A percentile compares a stretch with the other conserved stretches of the same genome.
Conservation (phyloP, 1,140 invertebrate species). For the Brachionus sp. region DNA sequence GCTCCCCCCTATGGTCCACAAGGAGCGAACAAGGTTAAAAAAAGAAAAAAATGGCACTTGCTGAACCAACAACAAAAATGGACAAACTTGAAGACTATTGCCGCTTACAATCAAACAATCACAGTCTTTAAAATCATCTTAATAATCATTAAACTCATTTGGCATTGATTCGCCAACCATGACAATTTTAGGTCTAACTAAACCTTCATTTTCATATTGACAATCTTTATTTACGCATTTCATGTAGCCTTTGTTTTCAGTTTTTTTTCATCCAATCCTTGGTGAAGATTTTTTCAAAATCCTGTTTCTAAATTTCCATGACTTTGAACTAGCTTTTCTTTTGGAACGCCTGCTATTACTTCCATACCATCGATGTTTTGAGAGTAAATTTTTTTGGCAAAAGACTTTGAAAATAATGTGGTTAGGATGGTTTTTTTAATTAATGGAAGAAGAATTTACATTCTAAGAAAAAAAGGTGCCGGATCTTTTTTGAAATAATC, state of each 20-base stretch:
- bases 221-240: background rate
- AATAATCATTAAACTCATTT: background rate
- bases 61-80: background rate
- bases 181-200: background rate
- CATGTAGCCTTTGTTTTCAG: background rate
- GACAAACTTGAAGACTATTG: background rate
- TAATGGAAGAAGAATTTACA: background rate
- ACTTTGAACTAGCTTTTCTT: constrained; percentile 81
- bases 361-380: constrained; percentile 93
- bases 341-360: constrained; percentile 74
- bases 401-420: background rate
- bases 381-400: background rate
- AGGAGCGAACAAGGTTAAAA: too few species aligned
- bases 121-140: background rate
- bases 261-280: constrained; percentile 51
- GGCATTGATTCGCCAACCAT: background rate
- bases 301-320: constrained; percentile 86
- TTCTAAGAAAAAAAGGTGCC: background rate
- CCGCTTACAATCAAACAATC: background rate
- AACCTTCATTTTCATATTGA: background rate
- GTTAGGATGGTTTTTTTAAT: background rate
- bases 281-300: constrained; percentile 75
- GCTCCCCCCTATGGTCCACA: too few species aligned
- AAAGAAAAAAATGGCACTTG: too few species aligned
- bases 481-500: background rate